Evolutionary conservation across 2,888 invertebrate species (phyloP), one percentile per base, ranked within the genome.

Genomic region (Tinea semifulvella): DNA sequence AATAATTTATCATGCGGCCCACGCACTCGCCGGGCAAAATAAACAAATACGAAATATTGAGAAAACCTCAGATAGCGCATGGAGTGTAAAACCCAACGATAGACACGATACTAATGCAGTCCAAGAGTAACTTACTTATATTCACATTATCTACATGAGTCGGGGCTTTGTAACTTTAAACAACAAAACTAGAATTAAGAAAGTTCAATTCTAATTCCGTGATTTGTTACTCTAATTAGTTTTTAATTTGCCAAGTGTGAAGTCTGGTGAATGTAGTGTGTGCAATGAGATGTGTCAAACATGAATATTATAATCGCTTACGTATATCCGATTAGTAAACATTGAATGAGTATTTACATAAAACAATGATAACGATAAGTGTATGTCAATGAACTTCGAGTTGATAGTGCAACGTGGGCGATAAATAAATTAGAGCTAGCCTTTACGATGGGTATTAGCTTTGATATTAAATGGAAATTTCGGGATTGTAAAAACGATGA

Each of bases 11-110:
- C 74, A 71, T 63, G 72, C 72, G 57, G 59, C 77, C 77, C 73
- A 79, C 79, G 68, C 75, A 68, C 68, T 66, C 71, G 65, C 65
- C 60, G 58, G 60, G 61, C 60, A 65, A 66, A 65, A 72, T 61
- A 75, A 73, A 70, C 68, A 68, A 71, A 74, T 63, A 66, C 57
- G 61, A 67, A 69, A 66, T 63, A 68, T 66, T 65, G 67, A 61
- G 59, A 58, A 62, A 64, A 40, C 22, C 27, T 22, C 22, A 10
- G 69, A 68, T 68, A 66, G 61, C 63, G 63, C 65, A 64, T 68
- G 66, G 65, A 68, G 68, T 76, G 77, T 79, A 80, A 80, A 76
- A 77, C 76, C 69, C 80, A 80, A 80, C 75, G 79, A 79, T 74
- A 69, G 63, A 64, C 66, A 72, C 70, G 60, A 64, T 60, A 61